A percentile compares a stretch with the other conserved stretches of the same genome.
phyloP scores from a whole-genome alignment of 2,797 vertebrate genomes.

The Pipistrellus kuhlii region DNA sequence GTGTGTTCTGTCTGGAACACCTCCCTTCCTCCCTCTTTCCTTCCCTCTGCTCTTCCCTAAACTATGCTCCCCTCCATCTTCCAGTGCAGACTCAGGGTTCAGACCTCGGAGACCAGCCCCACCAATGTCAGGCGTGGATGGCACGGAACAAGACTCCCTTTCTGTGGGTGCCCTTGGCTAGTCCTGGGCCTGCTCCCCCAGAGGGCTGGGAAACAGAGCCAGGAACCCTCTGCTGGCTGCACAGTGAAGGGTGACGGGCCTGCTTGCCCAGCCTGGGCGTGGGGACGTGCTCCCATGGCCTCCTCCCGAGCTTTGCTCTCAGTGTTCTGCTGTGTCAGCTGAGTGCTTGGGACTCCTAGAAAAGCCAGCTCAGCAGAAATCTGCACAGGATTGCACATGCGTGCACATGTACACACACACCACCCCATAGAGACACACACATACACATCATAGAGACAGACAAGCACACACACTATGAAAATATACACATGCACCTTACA shows the following conservation, averaged over 20 bases:
- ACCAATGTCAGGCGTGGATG: rapidly evolving
- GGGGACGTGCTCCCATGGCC: rapidly evolving
- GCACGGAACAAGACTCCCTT: neutral
- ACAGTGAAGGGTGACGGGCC: rapidly evolving
- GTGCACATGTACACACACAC: rapidly evolving
- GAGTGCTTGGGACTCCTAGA: neutral
- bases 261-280: rapidly evolving
- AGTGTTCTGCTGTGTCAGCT: neutral
- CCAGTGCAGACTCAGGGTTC: rapidly evolving
- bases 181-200: neutral
- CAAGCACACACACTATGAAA: no score
- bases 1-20: rapidly evolving
- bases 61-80: rapidly evolving
- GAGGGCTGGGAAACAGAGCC: neutral
- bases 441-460: neutral
- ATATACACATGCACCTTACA: neutral
- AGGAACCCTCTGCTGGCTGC: neutral
- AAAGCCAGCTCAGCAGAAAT: slow-evolving; percentile 27
- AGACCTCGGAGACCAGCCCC: no score
- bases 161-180: neutral
- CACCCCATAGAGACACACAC: neutral
- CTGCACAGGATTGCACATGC: neutral
- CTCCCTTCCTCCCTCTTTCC: rapidly evolving
- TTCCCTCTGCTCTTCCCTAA: rapidly evolving
- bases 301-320: neutral